phyloP scores from a whole-genome alignment of 2,113 vertebrate genomes.

The Urocitellus parryii region DNA sequence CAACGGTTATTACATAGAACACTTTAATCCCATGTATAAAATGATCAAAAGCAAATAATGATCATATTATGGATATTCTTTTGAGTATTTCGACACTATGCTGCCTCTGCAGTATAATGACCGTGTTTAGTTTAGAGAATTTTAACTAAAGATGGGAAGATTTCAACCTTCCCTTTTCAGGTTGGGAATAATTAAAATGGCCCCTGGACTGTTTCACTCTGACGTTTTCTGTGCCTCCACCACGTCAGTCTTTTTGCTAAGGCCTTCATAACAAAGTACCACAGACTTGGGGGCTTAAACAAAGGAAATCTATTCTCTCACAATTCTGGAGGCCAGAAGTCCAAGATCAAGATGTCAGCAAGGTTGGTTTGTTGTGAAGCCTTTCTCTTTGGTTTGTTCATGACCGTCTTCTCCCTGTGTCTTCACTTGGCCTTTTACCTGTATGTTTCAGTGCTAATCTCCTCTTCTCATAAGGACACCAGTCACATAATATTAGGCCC shows the following conservation, averaged over 20 bases:
- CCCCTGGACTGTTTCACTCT: not conserved
- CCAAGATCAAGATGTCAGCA: not conserved
- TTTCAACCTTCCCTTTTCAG: not conserved
- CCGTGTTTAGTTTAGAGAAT: not conserved
- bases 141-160: constrained; percentile 2
- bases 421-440: not conserved
- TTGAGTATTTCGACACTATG: not conserved
- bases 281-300: not conserved
- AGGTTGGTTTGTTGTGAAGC: not conserved
- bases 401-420: not conserved
- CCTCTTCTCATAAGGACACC: not conserved
- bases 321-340: not conserved
- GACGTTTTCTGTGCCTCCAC: not conserved
- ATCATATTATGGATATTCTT: not conserved
- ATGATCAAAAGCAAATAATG: not conserved
- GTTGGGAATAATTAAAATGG: constrained; percentile 22
- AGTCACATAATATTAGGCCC: not conserved
- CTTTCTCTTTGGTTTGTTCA: not conserved
- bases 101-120: not conserved
- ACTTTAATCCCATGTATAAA: constrained; percentile 13
- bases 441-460: not conserved
- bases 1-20: not conserved
- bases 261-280: not conserved
- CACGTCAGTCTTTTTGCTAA: not conserved
- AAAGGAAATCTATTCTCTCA: not conserved